Conservation (phyloP, 92 coral and sea anemone genomes). For the Porites evermanni region DNA sequence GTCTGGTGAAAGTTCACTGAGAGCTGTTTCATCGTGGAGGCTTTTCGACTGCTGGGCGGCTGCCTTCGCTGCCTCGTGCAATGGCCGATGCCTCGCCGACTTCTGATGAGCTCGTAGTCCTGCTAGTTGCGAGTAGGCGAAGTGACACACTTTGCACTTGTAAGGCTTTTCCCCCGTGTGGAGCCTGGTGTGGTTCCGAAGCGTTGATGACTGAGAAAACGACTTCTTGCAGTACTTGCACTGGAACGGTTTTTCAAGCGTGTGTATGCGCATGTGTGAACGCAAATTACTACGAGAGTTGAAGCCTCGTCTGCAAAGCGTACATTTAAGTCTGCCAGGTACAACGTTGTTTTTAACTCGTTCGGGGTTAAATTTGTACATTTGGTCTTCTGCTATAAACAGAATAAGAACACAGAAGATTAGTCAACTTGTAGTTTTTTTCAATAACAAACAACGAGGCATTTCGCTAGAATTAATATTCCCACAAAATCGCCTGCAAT, state of each 20-base stretch:
- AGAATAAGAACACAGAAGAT: slow-evolving; percentile 8
- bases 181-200: slow-evolving; percentile 95
- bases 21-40: slow-evolving; percentile 39
- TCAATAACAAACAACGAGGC: slow-evolving; percentile 30
- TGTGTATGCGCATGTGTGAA: slow-evolving; percentile 99
- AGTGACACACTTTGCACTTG: slow-evolving; percentile 97
- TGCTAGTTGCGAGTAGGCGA: slow-evolving; percentile 99
- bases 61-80: slow-evolving; percentile 51
- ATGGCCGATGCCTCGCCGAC: slow-evolving; percentile 93
- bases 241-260: slow-evolving; percentile 98
- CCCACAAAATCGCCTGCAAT: slow-evolving; percentile 27
- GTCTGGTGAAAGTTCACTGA: slow-evolving; percentile 39
- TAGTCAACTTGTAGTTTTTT: slow-evolving; percentile 7
- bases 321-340: slow-evolving; percentile 93
- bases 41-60: slow-evolving; percentile 17
- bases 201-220: slow-evolving; percentile 97
- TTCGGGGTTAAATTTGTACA: slow-evolving; percentile 73
- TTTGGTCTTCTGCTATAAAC: slow-evolving; percentile 65
- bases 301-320: slow-evolving; percentile 97
- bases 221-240: slow-evolving; percentile 99
- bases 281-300: slow-evolving; percentile 98
- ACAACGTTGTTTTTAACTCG: slow-evolving; percentile 67
- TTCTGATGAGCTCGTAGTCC: slow-evolving; percentile 99
- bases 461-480: slow-evolving; percentile 33
- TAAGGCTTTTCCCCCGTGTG: slow-evolving; percentile 99